Base-by-base conservation (phyloP, 2,113 vertebrate species). In the Arenaria interpres region DNA sequence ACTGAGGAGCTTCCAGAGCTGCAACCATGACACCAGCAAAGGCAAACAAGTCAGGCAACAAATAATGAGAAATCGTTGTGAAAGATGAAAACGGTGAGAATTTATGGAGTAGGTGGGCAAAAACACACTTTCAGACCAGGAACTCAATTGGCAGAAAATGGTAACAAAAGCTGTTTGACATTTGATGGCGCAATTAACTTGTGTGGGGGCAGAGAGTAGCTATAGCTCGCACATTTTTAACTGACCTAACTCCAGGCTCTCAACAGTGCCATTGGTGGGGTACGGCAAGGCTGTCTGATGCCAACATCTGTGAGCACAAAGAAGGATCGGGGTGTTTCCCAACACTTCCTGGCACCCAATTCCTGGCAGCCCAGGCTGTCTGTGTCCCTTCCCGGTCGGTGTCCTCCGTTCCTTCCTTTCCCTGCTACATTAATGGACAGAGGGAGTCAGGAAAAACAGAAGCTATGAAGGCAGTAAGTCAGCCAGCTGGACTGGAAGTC, bases 361-460 rank as follows among this genome's bases (percentile, higher is more conserved):
- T 85, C n/a, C 72, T 97, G 95, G 94, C 96, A 97, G 86, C 72
- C 68, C 0, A 0, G 71, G 71, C 95, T 92, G 94, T 80, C 95
- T 94, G 83, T 62, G 94, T 95, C 72, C 90, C 59, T 80, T 56
- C 88, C 85, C 8, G 4, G 56, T 46, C 24, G 1, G 51, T 69
- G 89, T 80, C 73, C 89, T 62, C 63, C 2, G 0, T n/a, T 85
- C 51, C 60, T 80, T 60, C 48, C 68, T 87, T 84, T 69, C 69
- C 41, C 53, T 7, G 0, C 17, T 12, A 39, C 6, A 15, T 63
- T 93, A 86, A 86, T 46, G 25, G 75, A 32, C 56, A 84, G 67
- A 79, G n/a, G n/a, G 72, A 86, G 37, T 2, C 12, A 4, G 84
- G 68, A 86, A 71, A 94, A 90, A 4, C 79, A 93, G 95, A 5